Base-by-base conservation (phyloP, 2,888 invertebrate species). In the Osmoderma eremita region DNA sequence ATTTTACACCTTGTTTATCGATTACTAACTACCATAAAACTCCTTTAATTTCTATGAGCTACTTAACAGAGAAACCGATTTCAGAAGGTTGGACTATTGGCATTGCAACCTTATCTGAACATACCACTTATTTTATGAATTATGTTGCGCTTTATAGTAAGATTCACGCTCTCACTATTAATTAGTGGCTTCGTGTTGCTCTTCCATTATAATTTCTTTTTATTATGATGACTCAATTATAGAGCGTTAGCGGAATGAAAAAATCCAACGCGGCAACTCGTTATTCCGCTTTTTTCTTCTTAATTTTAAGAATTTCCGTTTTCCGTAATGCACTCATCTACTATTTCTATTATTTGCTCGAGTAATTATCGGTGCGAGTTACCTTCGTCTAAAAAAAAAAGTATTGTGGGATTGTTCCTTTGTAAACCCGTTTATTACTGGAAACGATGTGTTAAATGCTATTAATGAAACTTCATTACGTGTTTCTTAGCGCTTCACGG, bases 51-150 rank as follows among this genome's bases (percentile, higher is more conserved):
- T 12, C 10, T 48, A 12, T 20, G 20, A 10, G 18, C 12, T 30
- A 30, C 30, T 30, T 30, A 30, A 48, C 8, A 20, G 48, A n/a
- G n/a, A n/a, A n/a, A n/a, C n/a, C 20, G 1, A 20, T 3, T 8
- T 20, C 10, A 20, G n/a, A 20, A 20, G 18, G 20, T 48, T 48
- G 1, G 18, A 20, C 20, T 12, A 48, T 48, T 41, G 17, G n/a
- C 20, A 15, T 20, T 41, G 22, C 41, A 56, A 56, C 22, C 41
- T 56, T 20, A 41, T 56, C 56, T 54, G 1, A 17, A 39, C 17
- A 41, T 41, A 18, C 41, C 56, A 56, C 20, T 56, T 56, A 56
- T 12, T 41, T 41, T 39, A 39, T 54, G 54, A 54, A 54, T 20
- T 20, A 38, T 18, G 54, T 18, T 20, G n/a, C 54, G 20, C 17